Evolutionary conservation across 1,140 invertebrate species (phyloP).

Genomic region (Sitophilus oryzae): DNA sequence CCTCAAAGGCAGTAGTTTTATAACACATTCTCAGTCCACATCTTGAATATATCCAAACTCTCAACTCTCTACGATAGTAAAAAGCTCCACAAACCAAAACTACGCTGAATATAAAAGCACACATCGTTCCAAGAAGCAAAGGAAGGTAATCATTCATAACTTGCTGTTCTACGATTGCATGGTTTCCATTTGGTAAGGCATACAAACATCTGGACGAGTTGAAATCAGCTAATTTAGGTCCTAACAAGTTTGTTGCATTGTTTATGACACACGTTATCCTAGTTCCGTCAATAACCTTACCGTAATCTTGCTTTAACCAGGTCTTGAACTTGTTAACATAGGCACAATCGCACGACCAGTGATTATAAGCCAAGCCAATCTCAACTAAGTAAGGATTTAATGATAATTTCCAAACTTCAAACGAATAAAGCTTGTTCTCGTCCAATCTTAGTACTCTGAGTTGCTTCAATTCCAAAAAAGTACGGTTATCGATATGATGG

Average conservation of each 20-base stretch:
- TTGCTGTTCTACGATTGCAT: conserved; percentile 63
- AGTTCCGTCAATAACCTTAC: conserved; percentile 65
- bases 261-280: conserved; percentile 64
- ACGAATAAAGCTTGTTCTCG: conserved; percentile 75
- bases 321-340: conserved; percentile 70
- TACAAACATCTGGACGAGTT: conserved; percentile 64
- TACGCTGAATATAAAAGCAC: conserved; percentile 65
- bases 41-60: conserved; percentile 81
- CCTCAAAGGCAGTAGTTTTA: conserved; percentile 68
- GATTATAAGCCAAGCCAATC: conserved; percentile 74
- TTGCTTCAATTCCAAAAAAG: conserved; percentile 72
- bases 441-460: conserved; percentile 80
- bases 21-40: conserved; percentile 81
- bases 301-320: conserved; percentile 67
- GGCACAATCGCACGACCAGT: conserved; percentile 85
- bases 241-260: conserved; percentile 55
- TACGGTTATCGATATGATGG: conserved; percentile 75
- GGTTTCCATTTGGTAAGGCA: conserved; percentile 56
- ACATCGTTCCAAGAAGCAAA: conserved; percentile 65
- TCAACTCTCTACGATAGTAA: conserved; percentile 74
- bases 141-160: conserved; percentile 76
- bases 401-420: conserved; percentile 68
- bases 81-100: conserved; percentile 67
- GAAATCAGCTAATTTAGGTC: conserved; percentile 57
- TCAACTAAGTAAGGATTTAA: conserved; percentile 72